Conservation (phyloP, 2,888 invertebrate species). For the Thera britannica region DNA sequence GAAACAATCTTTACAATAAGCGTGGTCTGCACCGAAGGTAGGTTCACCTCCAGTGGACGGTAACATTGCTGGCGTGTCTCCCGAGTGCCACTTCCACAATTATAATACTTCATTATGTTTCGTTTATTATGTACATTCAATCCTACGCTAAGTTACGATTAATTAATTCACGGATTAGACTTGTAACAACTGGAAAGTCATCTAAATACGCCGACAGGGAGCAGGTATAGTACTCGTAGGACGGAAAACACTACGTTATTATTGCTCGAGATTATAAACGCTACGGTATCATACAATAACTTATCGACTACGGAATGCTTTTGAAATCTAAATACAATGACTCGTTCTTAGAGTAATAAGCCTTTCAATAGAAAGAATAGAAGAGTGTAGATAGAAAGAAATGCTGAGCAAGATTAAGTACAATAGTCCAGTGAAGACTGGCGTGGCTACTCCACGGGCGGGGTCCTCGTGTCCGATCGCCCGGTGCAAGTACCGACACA, state of each 20-base stretch:
- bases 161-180: conserved; percentile 9
- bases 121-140: conserved; percentile 37
- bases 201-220: conserved; percentile 7
- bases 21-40: too few relatives aligned
- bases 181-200: conserved; percentile 9
- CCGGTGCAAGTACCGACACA: neutral
- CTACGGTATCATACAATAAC: conserved; percentile 33
- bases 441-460: conserved; percentile 16
- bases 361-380: conserved; percentile 19
- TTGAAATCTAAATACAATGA: conserved; percentile 31
- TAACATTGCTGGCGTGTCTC: conserved; percentile 28
- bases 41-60: conserved; percentile 23
- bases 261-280: conserved; percentile 31
- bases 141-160: conserved; percentile 22
- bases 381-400: conserved; percentile 13
- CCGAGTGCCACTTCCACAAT: conserved; percentile 26
- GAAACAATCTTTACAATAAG: too few relatives aligned
- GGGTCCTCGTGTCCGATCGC: neutral
- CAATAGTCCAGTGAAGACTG: conserved; percentile 39
- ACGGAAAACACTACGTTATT: conserved; percentile 36
- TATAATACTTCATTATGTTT: conserved; percentile 20
- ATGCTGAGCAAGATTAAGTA: conserved; percentile 42
- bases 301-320: conserved; percentile 35
- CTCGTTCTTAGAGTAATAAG: conserved; percentile 20
- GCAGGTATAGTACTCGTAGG: conserved; percentile 20